Base-by-base conservation (phyloP, 2,797 vertebrate genomes). In the Pseudomugil gertrudae region DNA sequence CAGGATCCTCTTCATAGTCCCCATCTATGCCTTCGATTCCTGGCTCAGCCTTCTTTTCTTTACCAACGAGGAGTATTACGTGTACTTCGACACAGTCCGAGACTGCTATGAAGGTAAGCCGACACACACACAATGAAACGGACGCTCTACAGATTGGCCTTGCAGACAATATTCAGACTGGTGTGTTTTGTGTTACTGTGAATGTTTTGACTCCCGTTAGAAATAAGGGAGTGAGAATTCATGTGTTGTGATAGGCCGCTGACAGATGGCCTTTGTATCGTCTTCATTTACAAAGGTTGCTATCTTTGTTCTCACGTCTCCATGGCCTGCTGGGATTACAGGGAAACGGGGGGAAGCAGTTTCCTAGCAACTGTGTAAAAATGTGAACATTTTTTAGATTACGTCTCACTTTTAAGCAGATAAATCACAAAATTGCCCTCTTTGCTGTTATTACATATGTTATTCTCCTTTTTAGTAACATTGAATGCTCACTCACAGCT, bases 1-100 rank as follows among this genome's bases (percentile, higher is more conserved):
- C 9, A 90, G 96, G 70, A 95, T 98, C 87, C 96, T 98, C 86
- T 98, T 98, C 92, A 98, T 98, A 7, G 96, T 98, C 52, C 96
- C 96, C 85, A 98, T 98, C 89, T 98, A 96, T 0, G 95, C 96
- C 89, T 96, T 97, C 3, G 96, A 98, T 90, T 98, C 96, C 2
- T 98, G 96, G 96, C 96, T 98, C 90, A 98, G 96, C 78, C 96
- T 98, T 10, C 95, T 98, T 0, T 97, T 98, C 93, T 97, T 98
- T 93, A 98, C 96, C 92, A 98, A 97, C 2, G 96, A 98, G 92
- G 96, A 98, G 86, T 97, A 96, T 92, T 98, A 98, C 1, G 96
- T 98, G 78, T 98, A 98, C 91, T 98, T 98, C 1, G 95, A 96
- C 88, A 97, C 96, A 0, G 94, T 98, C 40, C 88, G 96, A 4